Evolutionary conservation across 2,113 vertebrate genomes (phyloP).

Genomic region (Ploceus nigricollis): DNA sequence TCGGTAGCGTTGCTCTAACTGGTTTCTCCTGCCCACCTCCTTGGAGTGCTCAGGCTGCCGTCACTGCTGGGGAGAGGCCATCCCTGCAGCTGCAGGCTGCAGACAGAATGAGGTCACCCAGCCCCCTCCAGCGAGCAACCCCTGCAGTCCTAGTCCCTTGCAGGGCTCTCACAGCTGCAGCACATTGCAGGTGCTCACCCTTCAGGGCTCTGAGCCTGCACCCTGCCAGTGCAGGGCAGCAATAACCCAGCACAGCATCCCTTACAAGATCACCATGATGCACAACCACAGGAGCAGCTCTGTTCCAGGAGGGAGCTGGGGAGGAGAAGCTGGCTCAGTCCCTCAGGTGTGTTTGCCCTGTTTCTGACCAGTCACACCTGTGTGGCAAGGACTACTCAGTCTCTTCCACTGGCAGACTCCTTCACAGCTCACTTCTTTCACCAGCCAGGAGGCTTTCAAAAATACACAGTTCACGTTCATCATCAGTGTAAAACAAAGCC

Average conservation of each 20-base stretch:
- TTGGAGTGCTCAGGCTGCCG: not conserved
- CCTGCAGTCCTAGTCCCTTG: rapidly evolving
- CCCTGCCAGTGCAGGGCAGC: rapidly evolving
- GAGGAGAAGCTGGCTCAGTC: not conserved
- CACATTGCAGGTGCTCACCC: not conserved
- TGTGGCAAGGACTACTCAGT: not conserved
- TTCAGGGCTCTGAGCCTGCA: not conserved
- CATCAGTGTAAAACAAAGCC: not conserved
- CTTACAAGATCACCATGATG: rapidly evolving
- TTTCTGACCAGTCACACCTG: not conserved
- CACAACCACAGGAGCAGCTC: not conserved
- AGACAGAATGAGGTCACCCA: conserved; percentile 57
- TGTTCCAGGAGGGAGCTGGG: not conserved
- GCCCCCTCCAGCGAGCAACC: not conserved
- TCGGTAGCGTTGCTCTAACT: rapidly evolving
- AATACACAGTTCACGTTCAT: not conserved
- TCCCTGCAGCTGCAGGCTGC: not conserved
- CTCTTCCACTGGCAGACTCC: not conserved
- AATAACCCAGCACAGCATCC: not conserved
- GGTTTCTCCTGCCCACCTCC: not conserved
- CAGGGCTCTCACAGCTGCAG: not conserved
- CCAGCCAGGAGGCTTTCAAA: not conserved
- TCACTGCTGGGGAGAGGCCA: not conserved
- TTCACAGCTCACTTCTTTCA: not conserved
- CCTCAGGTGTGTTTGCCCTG: not conserved